phyloP scores from a whole-genome alignment of 2,797 vertebrate species.

The Peromyscus melanophrys region DNA sequence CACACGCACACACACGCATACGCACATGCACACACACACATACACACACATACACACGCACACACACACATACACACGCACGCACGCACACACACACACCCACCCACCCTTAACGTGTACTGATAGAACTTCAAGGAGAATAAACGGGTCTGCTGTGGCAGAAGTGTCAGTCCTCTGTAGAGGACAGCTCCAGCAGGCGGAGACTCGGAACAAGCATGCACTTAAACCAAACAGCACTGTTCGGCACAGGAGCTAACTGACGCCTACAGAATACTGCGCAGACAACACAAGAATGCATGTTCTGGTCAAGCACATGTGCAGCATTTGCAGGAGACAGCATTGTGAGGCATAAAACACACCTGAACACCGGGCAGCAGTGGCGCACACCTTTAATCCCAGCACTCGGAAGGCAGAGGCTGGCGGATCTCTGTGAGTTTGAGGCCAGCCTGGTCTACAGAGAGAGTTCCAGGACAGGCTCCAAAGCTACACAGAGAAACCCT shows the following conservation, averaged over 20 bases:
- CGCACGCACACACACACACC: too few relatives aligned
- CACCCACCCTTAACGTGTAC: not conserved
- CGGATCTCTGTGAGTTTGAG: too few relatives aligned
- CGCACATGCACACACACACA: too few relatives aligned
- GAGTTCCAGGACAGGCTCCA: too few relatives aligned
- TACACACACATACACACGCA: too few relatives aligned
- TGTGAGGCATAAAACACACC: not conserved
- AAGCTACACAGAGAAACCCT: too few relatives aligned
- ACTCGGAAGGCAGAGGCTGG: too few relatives aligned
- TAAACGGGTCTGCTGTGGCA: not conserved
- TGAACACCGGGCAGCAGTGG: not conserved
- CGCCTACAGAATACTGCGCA: not conserved
- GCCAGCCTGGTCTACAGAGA: too few relatives aligned
- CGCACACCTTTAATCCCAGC: too few relatives aligned
- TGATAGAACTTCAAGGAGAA: constrained; percentile 7
- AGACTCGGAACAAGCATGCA: not conserved
- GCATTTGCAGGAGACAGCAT: constrained; percentile 4
- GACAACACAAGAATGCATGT: not conserved
- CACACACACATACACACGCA: too few relatives aligned
- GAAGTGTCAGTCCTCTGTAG: not conserved
- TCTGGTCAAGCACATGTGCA: not conserved
- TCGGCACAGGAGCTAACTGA: not conserved
- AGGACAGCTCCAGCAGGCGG: not conserved
- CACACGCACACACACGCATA: too few relatives aligned
- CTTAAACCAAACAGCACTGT: not conserved